Base-by-base conservation (phyloP, 1,140 invertebrate species). In the Glomeris maerens region DNA sequence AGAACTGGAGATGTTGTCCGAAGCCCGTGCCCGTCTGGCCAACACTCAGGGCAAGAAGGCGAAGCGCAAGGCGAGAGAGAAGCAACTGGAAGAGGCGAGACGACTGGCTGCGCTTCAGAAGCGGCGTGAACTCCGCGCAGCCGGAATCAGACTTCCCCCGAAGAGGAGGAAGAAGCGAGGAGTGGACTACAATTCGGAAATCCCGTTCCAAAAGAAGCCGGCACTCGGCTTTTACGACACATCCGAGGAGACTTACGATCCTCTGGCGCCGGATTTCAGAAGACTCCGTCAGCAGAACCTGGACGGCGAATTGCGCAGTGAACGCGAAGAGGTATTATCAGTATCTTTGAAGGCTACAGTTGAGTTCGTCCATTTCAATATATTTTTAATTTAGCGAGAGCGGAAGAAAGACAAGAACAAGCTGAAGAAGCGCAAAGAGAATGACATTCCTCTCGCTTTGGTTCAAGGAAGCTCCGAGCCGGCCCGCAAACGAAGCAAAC, bases 21-120 rank as follows among this genome's bases (percentile, higher is more conserved):
- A 99, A 72, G 96, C 96, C 2, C 74, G 96, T 60, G 96, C 96
- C 41, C 79, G 96, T 62, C 71, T 99, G 22, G 96, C 96, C 1
- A 99, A 99, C 66, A 99, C 96, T 1, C 95, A 99, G 65, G 96
- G 96, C 26, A 98, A 99, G 66, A 98, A 98, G 64, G 95, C 95
- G 0, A 99, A 99, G 64, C 74, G 96, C 27, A 99, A 99, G 72
- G 96, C 95, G 0, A 74, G 95, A 47, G 96, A 99, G 67, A 98
- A 98, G 63, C 96, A 99, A 66, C 69, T 99, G 46, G 94, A 98
- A 68, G 95, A 98, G 72, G 96, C 96, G 1, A 76, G 95, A 41
- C 73, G 96, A 41, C 72, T 99, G 23, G 95, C 96, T 27, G 87
- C 94, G 1, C 65, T 99, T 39, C 96, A 98, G 64, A 99, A 99